phyloP scores from a whole-genome alignment of 2,113 vertebrate species.

The Reinhardtius hippoglossoides region DNA sequence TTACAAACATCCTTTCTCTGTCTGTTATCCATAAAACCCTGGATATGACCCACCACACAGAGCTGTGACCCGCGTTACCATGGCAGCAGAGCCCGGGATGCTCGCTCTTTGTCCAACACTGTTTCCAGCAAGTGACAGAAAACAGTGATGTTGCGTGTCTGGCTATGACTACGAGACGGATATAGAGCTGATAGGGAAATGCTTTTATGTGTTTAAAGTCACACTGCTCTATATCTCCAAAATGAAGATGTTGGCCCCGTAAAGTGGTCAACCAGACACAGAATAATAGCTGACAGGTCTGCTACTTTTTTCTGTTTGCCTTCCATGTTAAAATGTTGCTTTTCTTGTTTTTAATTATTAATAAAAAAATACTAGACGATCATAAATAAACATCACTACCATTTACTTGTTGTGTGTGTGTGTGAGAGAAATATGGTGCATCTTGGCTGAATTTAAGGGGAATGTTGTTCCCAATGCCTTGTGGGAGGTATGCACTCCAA shows the following conservation, averaged over 20 bases:
- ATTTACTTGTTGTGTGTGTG: too few species aligned
- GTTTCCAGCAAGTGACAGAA: constrained; percentile 71
- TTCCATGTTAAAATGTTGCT: neutral
- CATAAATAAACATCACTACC: too few species aligned
- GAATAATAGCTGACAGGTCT: constrained; percentile 8
- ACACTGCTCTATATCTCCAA: constrained; percentile 22
- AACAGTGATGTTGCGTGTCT: constrained; percentile 53
- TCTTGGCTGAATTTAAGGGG: too few species aligned
- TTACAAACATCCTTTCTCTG: constrained; percentile 44
- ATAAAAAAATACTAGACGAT: too few species aligned
- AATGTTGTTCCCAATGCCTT: too few species aligned
- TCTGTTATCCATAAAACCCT: constrained; percentile 64
- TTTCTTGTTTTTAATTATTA: too few species aligned
- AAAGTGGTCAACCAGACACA: constrained; percentile 11
- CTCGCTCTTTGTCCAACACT: constrained; percentile 67
- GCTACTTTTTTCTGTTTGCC: neutral
- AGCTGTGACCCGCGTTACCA: constrained; percentile 80
- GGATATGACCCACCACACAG: constrained; percentile 74
- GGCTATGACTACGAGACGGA: constrained; percentile 8
- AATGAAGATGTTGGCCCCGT: neutral
- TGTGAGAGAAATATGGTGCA: too few species aligned
- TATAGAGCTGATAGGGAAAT: constrained; percentile 22
- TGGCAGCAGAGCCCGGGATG: constrained; percentile 77
- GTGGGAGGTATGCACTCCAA: too few species aligned
- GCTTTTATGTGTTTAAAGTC: constrained; percentile 29